These are phyloP conservation scores for Tromatobia lineatoria DNA, from an alignment of 2,888 invertebrate species.

Conservation along the genomic window DNA sequence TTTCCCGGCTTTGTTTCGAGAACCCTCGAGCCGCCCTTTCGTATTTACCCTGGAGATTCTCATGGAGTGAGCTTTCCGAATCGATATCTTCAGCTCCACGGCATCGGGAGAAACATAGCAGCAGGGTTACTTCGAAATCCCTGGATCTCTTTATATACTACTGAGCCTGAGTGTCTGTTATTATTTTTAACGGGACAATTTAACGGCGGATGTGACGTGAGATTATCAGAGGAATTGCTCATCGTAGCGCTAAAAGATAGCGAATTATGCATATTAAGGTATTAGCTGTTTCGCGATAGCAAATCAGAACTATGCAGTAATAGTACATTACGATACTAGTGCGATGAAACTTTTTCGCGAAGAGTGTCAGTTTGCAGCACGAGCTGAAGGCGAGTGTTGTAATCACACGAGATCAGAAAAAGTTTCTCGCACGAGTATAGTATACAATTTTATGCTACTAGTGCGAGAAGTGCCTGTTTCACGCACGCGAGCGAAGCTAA, in stretches of 20 bases:
- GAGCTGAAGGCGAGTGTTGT: too few species aligned
- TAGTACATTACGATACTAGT: too few species aligned
- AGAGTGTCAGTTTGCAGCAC: too few species aligned
- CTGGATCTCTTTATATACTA: slow-evolving; percentile 6
- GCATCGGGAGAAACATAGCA: neutral
- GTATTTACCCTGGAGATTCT: slow-evolving; percentile 69
- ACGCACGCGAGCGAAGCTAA: too few species aligned
- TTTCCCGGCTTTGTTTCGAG: slow-evolving; percentile 74
- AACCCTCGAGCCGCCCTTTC: slow-evolving; percentile 63
- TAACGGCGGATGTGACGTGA: neutral
- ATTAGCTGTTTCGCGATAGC: too few species aligned
- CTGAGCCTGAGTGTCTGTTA: neutral
- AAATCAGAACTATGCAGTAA: too few species aligned
- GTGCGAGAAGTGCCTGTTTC: too few species aligned
- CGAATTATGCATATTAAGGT: slow-evolving; percentile 33
- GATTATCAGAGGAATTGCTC: slow-evolving; percentile 22
- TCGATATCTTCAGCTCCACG: slow-evolving; percentile 42
- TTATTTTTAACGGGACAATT: neutral
- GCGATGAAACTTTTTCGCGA: too few species aligned
- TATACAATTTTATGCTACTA: too few species aligned
- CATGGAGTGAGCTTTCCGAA: slow-evolving; percentile 38
- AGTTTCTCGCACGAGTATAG: too few species aligned
- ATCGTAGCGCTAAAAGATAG: neutral
- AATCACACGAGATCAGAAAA: too few species aligned
- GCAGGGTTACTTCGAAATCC: slow-evolving; percentile 20